Evolutionary conservation across 37 sponge, comb jelly and placozoan species (phyloP).

Genomic region (Diacarnus erythraeanus): DNA sequence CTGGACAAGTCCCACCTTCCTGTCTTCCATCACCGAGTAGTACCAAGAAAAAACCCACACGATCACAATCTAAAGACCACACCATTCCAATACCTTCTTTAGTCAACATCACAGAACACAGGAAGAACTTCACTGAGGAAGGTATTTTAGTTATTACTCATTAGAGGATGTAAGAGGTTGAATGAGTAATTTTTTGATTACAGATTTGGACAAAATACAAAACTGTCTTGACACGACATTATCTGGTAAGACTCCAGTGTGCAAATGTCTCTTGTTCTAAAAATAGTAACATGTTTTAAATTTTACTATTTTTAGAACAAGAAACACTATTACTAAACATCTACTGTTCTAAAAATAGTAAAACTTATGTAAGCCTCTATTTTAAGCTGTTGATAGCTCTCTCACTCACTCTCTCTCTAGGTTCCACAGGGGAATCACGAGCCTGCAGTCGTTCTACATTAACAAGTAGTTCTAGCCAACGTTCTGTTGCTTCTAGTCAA

Average conservation of each 20-base stretch:
- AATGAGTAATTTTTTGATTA: neutral
- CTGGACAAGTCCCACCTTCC: constrained; percentile 71
- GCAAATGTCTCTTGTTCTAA: too few species aligned
- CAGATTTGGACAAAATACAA: constrained; percentile 62
- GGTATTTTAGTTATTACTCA: neutral
- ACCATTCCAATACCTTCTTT: neutral
- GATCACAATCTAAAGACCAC: neutral
- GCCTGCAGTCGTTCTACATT: too few species aligned
- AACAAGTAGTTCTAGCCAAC: too few species aligned
- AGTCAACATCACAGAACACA: constrained; percentile 27
- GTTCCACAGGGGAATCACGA: too few species aligned
- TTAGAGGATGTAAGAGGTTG: neutral
- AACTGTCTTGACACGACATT: constrained; percentile 53
- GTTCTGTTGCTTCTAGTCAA: too few species aligned
- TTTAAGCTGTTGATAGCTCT: too few species aligned
- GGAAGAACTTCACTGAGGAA: constrained; percentile 45
- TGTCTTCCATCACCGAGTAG: constrained; percentile 42
- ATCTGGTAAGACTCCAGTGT: constrained; percentile 29
- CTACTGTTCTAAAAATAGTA: too few species aligned
- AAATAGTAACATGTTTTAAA: too few species aligned
- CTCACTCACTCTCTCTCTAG: too few species aligned
- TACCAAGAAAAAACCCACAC: neutral
- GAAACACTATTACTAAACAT: too few species aligned
- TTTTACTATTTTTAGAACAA: too few species aligned
- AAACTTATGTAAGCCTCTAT: too few species aligned